phyloP scores from a whole-genome alignment of 2,888 invertebrate genomes.

The Phortica okadai region DNA sequence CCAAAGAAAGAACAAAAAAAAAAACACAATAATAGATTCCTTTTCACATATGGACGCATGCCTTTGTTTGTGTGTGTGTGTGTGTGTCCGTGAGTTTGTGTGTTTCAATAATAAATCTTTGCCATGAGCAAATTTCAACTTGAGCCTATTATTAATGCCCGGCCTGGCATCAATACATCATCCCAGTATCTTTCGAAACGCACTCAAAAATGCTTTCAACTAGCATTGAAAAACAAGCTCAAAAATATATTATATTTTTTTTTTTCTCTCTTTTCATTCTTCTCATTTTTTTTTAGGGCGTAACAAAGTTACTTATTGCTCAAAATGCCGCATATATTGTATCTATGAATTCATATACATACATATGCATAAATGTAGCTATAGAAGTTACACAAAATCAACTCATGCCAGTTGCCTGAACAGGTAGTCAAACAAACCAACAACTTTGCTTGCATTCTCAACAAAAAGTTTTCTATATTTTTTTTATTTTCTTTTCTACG shows the following conservation, averaged over 20 bases:
- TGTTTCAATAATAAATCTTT: conserved; percentile 53
- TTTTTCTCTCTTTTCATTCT: conserved; percentile 1
- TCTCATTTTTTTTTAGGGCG: background rate
- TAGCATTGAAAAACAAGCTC: background rate
- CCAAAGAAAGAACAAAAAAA: background rate
- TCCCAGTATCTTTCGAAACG: conserved; percentile 28
- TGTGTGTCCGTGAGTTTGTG: conserved; percentile 28
- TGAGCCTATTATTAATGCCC: conserved; percentile 57
- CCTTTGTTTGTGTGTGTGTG: conserved; percentile 27
- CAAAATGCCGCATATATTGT: conserved; percentile 22
- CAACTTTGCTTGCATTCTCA: conserved; percentile 18
- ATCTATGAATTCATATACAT: conserved; percentile 2
- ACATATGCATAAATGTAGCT: conserved; percentile 3
- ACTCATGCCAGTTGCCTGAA: background rate
- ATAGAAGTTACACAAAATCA: background rate
- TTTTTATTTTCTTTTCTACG: background rate
- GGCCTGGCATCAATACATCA: conserved; percentile 53
- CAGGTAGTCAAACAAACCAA: conserved; percentile 4
- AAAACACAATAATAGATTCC: background rate
- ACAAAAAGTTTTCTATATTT: conserved; percentile 17
- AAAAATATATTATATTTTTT: too few relatives aligned
- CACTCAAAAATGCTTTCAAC: conserved; percentile 20
- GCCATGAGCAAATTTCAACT: conserved; percentile 50
- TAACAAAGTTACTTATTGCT: conserved; percentile 42
- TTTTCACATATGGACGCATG: background rate